These are phyloP conservation scores for Bactericera cockerelli DNA, from an alignment of 1,140 invertebrate species.

Conservation along the genomic window DNA sequence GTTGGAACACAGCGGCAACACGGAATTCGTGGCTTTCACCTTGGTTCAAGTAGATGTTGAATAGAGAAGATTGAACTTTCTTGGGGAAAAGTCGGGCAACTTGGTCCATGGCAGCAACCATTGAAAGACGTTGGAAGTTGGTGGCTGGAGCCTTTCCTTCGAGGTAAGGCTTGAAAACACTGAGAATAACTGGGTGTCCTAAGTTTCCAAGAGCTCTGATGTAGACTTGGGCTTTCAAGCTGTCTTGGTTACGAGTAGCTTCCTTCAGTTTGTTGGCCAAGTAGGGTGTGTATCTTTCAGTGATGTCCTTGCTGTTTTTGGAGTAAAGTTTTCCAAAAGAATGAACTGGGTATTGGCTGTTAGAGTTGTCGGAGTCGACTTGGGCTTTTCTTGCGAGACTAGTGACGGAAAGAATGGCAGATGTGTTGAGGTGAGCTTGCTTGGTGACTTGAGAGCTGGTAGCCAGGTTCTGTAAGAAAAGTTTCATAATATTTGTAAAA, in stretches of 20 bases:
- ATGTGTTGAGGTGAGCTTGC: constrained; percentile 32
- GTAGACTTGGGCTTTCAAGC: constrained; percentile 37
- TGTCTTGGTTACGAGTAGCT: constrained; percentile 34
- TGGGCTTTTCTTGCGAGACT: constrained; percentile 38
- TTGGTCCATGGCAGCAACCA: constrained; percentile 37
- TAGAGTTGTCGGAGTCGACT: constrained; percentile 34
- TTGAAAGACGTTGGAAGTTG: constrained; percentile 41
- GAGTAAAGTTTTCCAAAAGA: constrained; percentile 36
- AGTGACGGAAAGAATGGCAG: constrained; percentile 38
- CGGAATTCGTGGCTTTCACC: constrained; percentile 44
- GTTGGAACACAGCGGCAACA: constrained; percentile 40
- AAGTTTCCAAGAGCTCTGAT: constrained; percentile 44
- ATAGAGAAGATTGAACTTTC: constrained; percentile 37
- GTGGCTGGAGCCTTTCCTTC: constrained; percentile 36
- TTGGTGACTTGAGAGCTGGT: constrained; percentile 31
- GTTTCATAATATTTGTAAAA: too few species aligned
- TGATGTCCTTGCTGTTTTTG: constrained; percentile 32
- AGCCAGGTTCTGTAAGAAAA: constrained; percentile 31
- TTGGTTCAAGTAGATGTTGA: constrained; percentile 46
- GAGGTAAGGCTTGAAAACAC: constrained; percentile 45
- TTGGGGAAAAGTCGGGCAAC: constrained; percentile 33
- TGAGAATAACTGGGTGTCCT: constrained; percentile 39
- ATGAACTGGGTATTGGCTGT: constrained; percentile 42
- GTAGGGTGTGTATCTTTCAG: constrained; percentile 38
- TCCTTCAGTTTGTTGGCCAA: constrained; percentile 33